A percentile compares a stretch with the other conserved stretches of the same genome.
Conservation (phyloP, 2,797 vertebrate species). For the Rhodeus uyekii region DNA sequence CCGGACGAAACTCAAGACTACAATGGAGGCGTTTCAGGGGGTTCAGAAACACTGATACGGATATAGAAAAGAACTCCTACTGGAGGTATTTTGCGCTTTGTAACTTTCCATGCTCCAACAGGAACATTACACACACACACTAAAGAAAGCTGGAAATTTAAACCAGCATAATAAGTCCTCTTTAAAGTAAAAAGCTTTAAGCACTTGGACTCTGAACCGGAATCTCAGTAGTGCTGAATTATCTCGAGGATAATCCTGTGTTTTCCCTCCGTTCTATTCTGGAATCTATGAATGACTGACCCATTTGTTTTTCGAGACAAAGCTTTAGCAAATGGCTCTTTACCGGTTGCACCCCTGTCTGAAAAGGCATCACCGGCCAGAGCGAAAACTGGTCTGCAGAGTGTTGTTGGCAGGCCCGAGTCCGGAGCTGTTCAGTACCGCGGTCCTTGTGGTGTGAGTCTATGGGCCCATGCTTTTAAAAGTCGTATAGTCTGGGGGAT, state of each 20-base stretch:
- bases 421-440: neutral
- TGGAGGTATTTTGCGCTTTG: neutral
- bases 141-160: neutral
- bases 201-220: conserved; percentile 31
- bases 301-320: conserved; percentile 39
- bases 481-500: neutral
- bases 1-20: neutral
- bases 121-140: neutral
- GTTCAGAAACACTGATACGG: neutral
- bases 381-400: neutral
- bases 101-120: neutral
- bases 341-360: neutral
- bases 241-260: conserved; percentile 29
- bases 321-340: conserved; percentile 16
- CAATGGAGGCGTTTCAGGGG: neutral
- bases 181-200: conserved; percentile 14
- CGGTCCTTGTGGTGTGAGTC: neutral
- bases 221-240: conserved; percentile 8
- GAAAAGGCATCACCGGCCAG: neutral
- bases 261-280: neutral
- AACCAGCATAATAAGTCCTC: neutral
- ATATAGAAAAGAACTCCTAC: neutral
- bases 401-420: neutral
- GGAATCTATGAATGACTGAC: conserved; percentile 29
- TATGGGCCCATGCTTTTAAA: neutral